Percentiles rank a stretch among this genome's conserved stretches.
Evolutionary conservation across 2,888 invertebrate species (phyloP).

Genomic region (Salticus scenicus): DNA sequence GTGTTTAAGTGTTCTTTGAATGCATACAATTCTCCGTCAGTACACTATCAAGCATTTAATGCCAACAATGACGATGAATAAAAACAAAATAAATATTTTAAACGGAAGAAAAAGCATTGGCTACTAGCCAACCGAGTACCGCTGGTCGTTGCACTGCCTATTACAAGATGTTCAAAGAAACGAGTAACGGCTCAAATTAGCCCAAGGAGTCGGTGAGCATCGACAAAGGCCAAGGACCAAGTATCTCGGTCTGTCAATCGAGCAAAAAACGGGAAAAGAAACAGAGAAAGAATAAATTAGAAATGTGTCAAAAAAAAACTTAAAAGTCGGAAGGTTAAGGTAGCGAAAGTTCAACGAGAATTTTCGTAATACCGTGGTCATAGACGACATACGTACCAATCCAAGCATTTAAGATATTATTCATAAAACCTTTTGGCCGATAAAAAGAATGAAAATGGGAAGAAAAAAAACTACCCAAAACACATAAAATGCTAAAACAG

Average conservation of each 20-base stretch:
- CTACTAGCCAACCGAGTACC: constrained; percentile 34
- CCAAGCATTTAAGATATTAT: too few species aligned
- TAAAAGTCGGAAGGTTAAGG: too few species aligned
- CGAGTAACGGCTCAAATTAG: constrained; percentile 55
- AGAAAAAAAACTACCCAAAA: too few species aligned
- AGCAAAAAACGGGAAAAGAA: neutral
- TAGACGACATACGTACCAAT: too few species aligned
- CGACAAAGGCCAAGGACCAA: constrained; percentile 31
- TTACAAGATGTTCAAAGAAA: constrained; percentile 60
- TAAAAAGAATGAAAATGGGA: too few species aligned
- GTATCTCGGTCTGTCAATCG: constrained; percentile 3
- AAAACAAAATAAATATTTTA: constrained; percentile 26
- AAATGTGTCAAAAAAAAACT: too few species aligned
- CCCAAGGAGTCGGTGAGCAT: constrained; percentile 29
- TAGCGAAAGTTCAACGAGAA: too few species aligned
- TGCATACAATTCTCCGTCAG: neutral
- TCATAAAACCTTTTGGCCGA: too few species aligned
- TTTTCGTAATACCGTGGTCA: too few species aligned
- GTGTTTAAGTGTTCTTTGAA: too few species aligned
- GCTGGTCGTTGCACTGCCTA: constrained; percentile 49
- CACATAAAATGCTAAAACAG: too few species aligned
- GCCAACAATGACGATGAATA: constrained; percentile 14
- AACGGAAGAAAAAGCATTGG: constrained; percentile 27
- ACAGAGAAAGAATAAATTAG: neutral
- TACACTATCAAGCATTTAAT: constrained; percentile 11